Conservation (phyloP, 2,797 vertebrate species). For the Acipenser oxyrinchus region DNA sequence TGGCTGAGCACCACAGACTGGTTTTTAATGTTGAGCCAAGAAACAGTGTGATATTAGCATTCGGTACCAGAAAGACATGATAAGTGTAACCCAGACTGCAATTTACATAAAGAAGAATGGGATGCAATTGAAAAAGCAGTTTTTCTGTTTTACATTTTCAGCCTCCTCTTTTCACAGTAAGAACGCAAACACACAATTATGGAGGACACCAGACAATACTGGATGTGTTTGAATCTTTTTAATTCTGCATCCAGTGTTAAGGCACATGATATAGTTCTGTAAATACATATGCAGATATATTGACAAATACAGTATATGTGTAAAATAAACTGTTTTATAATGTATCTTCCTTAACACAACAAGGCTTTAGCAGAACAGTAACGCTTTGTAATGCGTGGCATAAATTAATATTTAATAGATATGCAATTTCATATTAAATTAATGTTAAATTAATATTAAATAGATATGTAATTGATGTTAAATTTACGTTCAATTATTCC, state of each 20-base stretch:
- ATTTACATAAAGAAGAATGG: background rate
- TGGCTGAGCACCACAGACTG: too few relatives aligned
- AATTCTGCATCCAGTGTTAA: slow-evolving; percentile 63
- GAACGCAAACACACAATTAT: background rate
- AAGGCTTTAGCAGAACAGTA: too few relatives aligned
- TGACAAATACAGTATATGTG: background rate
- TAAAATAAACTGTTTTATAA: background rate
- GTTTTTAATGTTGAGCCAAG: background rate
- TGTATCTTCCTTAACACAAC: background rate
- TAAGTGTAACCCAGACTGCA: background rate
- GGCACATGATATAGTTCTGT: slow-evolving; percentile 37
- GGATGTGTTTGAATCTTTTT: slow-evolving; percentile 20
- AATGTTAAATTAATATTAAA: too few relatives aligned
- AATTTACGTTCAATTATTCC: too few relatives aligned
- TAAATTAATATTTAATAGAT: too few relatives aligned
- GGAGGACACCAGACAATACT: too few relatives aligned
- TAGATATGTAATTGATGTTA: too few relatives aligned
- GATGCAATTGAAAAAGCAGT: too few relatives aligned
- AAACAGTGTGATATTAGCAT: background rate
- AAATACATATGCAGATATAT: background rate
- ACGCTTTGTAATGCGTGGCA: too few relatives aligned
- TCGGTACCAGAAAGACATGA: background rate
- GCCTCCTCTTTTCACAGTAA: too few relatives aligned
- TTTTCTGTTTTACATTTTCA: too few relatives aligned
- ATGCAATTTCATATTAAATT: background rate